Evolutionary conservation across 2,888 invertebrate genomes (phyloP), one percentile per base, ranked within the genome.

Genomic region (Cheiracanthium punctorium): DNA sequence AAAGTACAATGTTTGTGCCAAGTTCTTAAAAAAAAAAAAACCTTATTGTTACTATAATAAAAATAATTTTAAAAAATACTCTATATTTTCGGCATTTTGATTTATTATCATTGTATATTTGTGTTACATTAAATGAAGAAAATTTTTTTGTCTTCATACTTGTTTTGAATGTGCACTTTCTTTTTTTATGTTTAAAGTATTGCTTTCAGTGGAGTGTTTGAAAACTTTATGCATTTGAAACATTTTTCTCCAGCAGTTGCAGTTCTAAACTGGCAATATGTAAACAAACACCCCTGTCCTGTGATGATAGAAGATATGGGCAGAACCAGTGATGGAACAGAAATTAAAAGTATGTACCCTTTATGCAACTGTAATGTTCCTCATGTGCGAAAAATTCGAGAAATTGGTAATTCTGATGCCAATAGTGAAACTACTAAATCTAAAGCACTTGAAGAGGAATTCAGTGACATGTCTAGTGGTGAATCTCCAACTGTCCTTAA

Each of bases 221-320:
- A 58, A 58, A 24, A 17, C 58, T 24, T 58, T 58, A 58, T 58
- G 58, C 58, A 58, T 24, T 24, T 58, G 58, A 58, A 58, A 20
- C 43, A 14, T 52, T 65, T 43, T 43, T 65, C 37, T 65, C 30
- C 64, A 88, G 88, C 86, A 77, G 85, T 89, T 88, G 89, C 89
- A 84, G 88, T 89, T 82, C 80, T 90, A 65, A 89, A 88, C 70
- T 89, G 88, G 88, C 89, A 89, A 82, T 89, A 89, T 76, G 88
- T 88, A 58, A 86, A 80, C 74, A 89, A 88, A 76, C 89, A 89
- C 72, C 88, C 89, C 41, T 90, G 90, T 89, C 89, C 90, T 88
- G 90, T 90, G 84, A 88, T 90, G 88, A 90, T 90, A 58, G 90
- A 90, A 85, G 89, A 90, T 85, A 88, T 88, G 88, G 89, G 87